phyloP scores from a whole-genome alignment of 2,113 vertebrate species.

The Corythornis vintsioides region DNA sequence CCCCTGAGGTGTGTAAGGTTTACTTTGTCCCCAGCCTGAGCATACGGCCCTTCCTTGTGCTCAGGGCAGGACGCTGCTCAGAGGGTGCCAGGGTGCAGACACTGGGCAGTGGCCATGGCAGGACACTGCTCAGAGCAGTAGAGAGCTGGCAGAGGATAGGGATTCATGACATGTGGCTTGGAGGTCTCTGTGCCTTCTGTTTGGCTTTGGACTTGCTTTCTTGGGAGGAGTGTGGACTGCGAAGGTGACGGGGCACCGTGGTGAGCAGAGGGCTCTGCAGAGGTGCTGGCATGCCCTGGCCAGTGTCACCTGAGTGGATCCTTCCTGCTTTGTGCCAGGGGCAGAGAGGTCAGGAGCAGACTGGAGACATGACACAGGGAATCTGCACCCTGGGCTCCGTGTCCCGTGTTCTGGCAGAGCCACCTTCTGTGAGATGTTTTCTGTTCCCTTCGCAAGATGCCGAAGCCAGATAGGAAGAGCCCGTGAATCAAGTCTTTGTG shows the following conservation, averaged over 20 bases:
- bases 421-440: conserved; percentile 63
- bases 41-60: neutral
- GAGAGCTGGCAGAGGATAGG: neutral
- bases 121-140: neutral
- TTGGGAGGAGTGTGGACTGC: neutral
- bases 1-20: neutral
- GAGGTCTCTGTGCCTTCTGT: neutral
- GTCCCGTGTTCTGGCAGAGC: conserved; percentile 61
- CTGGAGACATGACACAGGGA: conserved; percentile 45
- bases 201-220: neutral
- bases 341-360: neutral
- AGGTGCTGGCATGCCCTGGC: accelerated
- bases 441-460: conserved; percentile 45
- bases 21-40: neutral
- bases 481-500: conserved; percentile 68
- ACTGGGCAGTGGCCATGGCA: neutral
- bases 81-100: accelerated
- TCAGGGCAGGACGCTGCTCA: too few species aligned
- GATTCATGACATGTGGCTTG: neutral
- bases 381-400: conserved; percentile 54
- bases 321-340: neutral
- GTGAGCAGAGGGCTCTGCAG: neutral
- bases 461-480: conserved; percentile 55
- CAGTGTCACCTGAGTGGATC: neutral
- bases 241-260: accelerated